Percentiles rank a stretch among this genome's conserved stretches.
These are phyloP conservation scores for Eufriesea mexicana DNA, from an alignment of 1,140 invertebrate genomes.

Conservation along the genomic window DNA sequence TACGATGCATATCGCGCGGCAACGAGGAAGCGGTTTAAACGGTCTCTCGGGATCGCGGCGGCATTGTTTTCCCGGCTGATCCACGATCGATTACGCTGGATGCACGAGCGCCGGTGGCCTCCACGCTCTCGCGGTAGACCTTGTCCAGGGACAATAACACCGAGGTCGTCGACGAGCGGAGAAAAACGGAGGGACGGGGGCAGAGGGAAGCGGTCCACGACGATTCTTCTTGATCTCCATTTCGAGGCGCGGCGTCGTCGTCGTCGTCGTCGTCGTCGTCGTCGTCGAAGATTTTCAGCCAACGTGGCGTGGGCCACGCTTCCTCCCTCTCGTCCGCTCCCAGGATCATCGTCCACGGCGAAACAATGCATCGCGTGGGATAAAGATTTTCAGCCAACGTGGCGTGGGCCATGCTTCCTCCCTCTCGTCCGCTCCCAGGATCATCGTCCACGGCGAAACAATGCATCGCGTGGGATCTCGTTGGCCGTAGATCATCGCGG, in stretches of 20 bases:
- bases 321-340: too few species aligned
- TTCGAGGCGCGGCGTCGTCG: slow-evolving; percentile 57
- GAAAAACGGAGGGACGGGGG: not conserved
- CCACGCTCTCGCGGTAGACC: slow-evolving; percentile 51
- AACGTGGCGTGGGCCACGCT: slow-evolving; percentile 13
- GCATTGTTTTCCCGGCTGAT: slow-evolving; percentile 59
- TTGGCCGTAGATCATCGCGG: slow-evolving; percentile 32
- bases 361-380: slow-evolving; percentile 25
- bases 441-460: slow-evolving; percentile 38
- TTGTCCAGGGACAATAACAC: slow-evolving; percentile 71
- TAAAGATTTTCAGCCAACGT: slow-evolving; percentile 14
- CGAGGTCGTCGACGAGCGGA: slow-evolving; percentile 37
- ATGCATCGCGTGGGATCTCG: slow-evolving; percentile 43
- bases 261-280: too few species aligned
- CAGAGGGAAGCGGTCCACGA: slow-evolving; percentile 51
- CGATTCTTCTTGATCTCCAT: slow-evolving; percentile 49
- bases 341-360: slow-evolving; percentile 5
- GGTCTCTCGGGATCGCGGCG: slow-evolving; percentile 53
- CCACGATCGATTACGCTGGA: slow-evolving; percentile 55
- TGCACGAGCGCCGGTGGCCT: slow-evolving; percentile 30
- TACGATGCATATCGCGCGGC: slow-evolving; percentile 9
- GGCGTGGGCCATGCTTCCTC: slow-evolving; percentile 11
- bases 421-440: not conserved
- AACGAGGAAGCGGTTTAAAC: slow-evolving; percentile 47
- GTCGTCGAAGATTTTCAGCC: slow-evolving; percentile 30